Base-by-base conservation (phyloP, 2,888 invertebrate genomes). In the Prosapia bicincta region DNA sequence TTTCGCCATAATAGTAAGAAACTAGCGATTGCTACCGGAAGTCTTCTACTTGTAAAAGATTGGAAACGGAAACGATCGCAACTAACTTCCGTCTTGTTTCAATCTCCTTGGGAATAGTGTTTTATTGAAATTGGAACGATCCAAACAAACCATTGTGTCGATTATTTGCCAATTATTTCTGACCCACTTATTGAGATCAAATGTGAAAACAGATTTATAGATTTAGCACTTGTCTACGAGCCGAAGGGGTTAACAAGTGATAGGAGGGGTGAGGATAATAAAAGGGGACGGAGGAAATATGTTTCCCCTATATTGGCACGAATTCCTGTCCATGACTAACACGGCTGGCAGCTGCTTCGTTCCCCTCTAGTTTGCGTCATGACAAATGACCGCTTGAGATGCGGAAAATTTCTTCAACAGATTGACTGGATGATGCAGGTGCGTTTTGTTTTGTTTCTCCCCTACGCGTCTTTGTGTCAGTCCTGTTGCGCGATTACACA, bases 321-420 rank as follows among this genome's bases (percentile, higher is more conserved):
- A 71, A 75, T 75, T 75, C 75, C 75, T 28, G 54, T 75, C 75
- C 75, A 75, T 75, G 75, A 75, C 75, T 77, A 77, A 77, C 72
- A 66, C 67, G 74, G 20, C 30, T 38, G 24, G 67, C 25, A 69
- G 73, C 72, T 73, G 43, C 65, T 68, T 38, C 32, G 26, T 15
- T 28, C 68, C 74, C 32, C 72, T 25, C 32, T 72, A 65, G 43
- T 67, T 69, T 72, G 68, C 85, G 75, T 71, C 66, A 75, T 75
- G 75, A 75, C 75, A 75, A 75, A 75, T 68, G 75, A 75, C 68
- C 71, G 66, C 74, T 69, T 74, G 74, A 74, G 74, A 74, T 74
- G 74, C 74, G 74, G 74, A 74, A 74, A 69, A 74, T 74, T 73
- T 74, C 74, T 74, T 65, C 69, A 69, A 74, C 74, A 74, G 74